Evolutionary conservation across 2,888 invertebrate genomes (phyloP).

Genomic region (Patella pellucida): DNA sequence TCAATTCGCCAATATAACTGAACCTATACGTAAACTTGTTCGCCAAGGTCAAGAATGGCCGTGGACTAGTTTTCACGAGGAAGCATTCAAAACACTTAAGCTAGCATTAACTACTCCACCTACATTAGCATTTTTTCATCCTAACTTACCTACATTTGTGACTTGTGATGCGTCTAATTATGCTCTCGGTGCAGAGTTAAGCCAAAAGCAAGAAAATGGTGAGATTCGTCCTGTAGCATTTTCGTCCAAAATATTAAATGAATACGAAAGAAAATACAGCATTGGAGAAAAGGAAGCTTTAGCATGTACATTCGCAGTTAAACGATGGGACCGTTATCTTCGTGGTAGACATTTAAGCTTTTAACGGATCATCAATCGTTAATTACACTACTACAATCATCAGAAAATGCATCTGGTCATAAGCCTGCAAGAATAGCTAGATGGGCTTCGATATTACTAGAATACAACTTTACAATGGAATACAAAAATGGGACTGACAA

Average conservation of each 20-base stretch:
- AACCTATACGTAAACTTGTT: neutral
- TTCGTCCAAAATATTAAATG: neutral
- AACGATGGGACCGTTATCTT: constrained; percentile 15
- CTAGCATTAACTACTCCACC: no score
- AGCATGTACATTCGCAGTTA: constrained; percentile 14
- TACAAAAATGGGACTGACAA: no score
- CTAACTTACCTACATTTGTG: no score
- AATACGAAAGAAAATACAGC: constrained; percentile 7
- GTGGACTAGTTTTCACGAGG: neutral
- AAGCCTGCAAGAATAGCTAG: no score
- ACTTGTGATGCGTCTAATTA: constrained; percentile 5
- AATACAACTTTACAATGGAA: no score
- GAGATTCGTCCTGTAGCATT: constrained; percentile 15
- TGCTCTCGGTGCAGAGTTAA: constrained; percentile 9
- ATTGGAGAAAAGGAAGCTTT: constrained; percentile 20
- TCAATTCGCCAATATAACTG: neutral
- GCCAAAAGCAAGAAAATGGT: neutral
- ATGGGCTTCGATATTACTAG: no score
- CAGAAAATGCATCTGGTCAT: no score
- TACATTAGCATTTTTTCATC: no score
- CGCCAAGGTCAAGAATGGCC: neutral
- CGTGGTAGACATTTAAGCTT: constrained; percentile 11
- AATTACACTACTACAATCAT: no score
- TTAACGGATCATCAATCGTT: no score
- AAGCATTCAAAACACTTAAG: no score